Evolutionary conservation across 2,888 invertebrate genomes (phyloP), one percentile per base, ranked within the genome.

Genomic region (Caenorhabditis sp.): DNA sequence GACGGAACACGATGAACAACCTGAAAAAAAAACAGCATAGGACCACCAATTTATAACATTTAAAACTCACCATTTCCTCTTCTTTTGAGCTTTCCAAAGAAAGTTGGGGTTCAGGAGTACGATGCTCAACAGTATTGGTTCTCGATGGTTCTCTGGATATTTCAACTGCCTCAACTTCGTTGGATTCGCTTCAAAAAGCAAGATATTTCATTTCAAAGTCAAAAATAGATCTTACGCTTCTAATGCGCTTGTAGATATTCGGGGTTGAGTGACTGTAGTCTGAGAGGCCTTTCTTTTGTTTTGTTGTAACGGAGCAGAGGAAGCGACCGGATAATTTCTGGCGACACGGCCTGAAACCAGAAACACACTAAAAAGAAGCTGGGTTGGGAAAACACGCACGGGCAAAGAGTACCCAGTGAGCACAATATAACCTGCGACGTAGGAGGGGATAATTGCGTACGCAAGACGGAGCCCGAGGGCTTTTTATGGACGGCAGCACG

Each of bases 1-100:
- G 88, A 88, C 0, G 87, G 83, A 2, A 78, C 77, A 11, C 86
- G 75, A 9, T 81, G 80, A 17, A 77, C 48, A n/a, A 72, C 81
- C 73, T 75, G 48, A 11, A 56, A 39, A 41, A 26, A 17, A n/a
- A 43, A 7, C 9, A 30, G 5, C 30, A 13, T 27, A 4, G 0
- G 9, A 27, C n/a, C n/a, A n/a, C n/a, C 4, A 27, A 26, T 27
- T 35, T 53, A 9, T 6, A 39, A 22, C 30, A 37, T 11, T 37
- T 9, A 35, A 35, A 56, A 48, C 48, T 46, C 7, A 53, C 65
- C 65, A 65, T 65, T 35, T 55, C 53, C 5, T 65, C 65, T 17
- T 65, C 65, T 37, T 20, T 32, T 8, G 32, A 22, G 0, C 17
- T 37, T 22, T 43, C 56, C 4, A 52, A 55, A 13, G 66, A 58